Percentiles rank a stretch among this genome's conserved stretches.
phyloP scores from a whole-genome alignment of 1,140 invertebrate species.

The Tetraneura akinire region DNA sequence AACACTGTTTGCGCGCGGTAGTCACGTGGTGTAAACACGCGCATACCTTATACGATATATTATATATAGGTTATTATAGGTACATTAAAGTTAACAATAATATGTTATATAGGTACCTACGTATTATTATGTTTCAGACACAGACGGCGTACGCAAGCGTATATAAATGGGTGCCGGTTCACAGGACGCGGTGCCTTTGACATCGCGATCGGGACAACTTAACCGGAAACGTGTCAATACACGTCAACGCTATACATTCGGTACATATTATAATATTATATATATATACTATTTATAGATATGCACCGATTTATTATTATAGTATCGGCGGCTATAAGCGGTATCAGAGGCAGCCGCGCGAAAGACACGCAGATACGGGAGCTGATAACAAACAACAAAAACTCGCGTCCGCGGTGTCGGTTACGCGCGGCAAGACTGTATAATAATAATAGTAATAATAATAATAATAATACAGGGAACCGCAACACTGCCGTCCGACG shows the following conservation, averaged over 20 bases:
- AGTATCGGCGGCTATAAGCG: conserved; percentile 1
- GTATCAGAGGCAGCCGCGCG: not conserved
- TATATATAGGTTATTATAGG: too few species aligned
- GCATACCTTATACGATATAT: too few species aligned
- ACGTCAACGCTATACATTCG: conserved; percentile 27
- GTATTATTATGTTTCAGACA: not conserved
- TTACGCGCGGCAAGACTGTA: not conserved
- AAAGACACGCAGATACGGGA: too few species aligned
- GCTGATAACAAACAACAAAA: not conserved
- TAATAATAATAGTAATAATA: too few species aligned
- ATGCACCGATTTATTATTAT: too few species aligned
- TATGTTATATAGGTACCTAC: too few species aligned
- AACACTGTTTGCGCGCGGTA: too few species aligned
- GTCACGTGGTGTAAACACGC: too few species aligned
- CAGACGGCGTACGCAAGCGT: not conserved
- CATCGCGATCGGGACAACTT: conserved; percentile 30
- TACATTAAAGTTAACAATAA: not conserved
- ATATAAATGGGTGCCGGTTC: conserved; percentile 3
- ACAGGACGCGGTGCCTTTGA: conserved; percentile 38
- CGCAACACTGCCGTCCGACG: not conserved
- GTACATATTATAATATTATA: not conserved
- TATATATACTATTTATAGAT: not conserved
- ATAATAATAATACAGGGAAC: not conserved
- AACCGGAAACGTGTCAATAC: conserved; percentile 49
- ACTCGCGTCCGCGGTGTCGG: not conserved